phyloP scores from a whole-genome alignment of 2,888 invertebrate species.

The Dichetophora obliterata region DNA sequence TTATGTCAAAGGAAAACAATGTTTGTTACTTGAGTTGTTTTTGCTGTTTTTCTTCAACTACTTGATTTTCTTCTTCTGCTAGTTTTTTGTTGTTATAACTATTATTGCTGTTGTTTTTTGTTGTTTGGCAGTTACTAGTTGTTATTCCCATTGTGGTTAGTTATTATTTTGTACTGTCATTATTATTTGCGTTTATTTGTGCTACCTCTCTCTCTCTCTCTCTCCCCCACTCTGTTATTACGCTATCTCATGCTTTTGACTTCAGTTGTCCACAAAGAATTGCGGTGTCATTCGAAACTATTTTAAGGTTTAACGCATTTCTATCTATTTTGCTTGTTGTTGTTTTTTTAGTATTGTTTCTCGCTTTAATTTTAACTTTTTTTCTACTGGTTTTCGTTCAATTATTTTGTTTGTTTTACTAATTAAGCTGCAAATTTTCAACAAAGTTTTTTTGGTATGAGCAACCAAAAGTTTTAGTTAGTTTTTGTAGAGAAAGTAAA shows the following conservation, averaged over 20 bases:
- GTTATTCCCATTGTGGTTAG: conserved; percentile 11
- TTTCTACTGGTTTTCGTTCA: conserved; percentile 9
- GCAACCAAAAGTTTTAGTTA: not conserved
- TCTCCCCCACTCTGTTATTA: not conserved
- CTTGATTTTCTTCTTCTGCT: conserved; percentile 13
- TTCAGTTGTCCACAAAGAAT: not conserved
- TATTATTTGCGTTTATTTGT: conserved; percentile 48
- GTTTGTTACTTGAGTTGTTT: conserved; percentile 60
- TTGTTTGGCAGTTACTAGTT: not conserved
- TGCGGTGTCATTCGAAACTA: conserved; percentile 35
- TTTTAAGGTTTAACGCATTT: conserved; percentile 30
- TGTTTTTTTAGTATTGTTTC: not conserved
- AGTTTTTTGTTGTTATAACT: not conserved
- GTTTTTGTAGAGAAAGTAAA: not conserved
- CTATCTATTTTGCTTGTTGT: not conserved
- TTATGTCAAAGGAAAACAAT: conserved; percentile 67
- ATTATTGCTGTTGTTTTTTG: conserved; percentile 1
- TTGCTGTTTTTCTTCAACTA: conserved; percentile 20
- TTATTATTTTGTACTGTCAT: conserved; percentile 47
- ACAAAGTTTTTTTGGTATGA: conserved; percentile 3
- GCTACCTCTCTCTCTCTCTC: too few species aligned
- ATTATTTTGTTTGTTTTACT: conserved; percentile 30
- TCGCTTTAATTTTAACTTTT: not conserved
- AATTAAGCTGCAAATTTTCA: conserved; percentile 24
- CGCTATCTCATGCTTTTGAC: not conserved